Conservation (phyloP, 2,797 vertebrate genomes). For the Pogonophryne albipinna region DNA sequence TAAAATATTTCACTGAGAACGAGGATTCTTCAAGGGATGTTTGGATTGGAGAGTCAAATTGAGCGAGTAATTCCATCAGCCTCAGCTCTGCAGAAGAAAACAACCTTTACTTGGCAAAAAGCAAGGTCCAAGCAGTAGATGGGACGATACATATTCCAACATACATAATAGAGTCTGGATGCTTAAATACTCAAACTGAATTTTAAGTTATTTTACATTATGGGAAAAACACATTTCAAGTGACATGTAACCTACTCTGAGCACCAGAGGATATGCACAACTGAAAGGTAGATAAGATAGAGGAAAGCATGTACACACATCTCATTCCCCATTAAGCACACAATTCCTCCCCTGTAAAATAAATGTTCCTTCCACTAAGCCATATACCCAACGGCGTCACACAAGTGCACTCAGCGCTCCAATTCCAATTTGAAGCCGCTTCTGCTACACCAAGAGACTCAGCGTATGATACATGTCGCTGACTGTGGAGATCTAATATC, state of each 20-base stretch:
- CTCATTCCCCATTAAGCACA: conserved; percentile 27
- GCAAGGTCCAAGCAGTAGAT: neutral
- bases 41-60: conserved; percentile 54
- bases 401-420: conserved; percentile 51
- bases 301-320: neutral
- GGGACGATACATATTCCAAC: conserved; percentile 8
- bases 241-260: neutral
- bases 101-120: conserved; percentile 9
- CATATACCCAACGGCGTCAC: conserved; percentile 31
- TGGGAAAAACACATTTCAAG: conserved; percentile 5
- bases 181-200: neutral
- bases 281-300: neutral
- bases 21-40: conserved; percentile 47
- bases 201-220: neutral
- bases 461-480: conserved; percentile 66
- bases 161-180: conserved; percentile 12
- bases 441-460: conserved; percentile 52
- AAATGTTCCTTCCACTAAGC: conserved; percentile 52
- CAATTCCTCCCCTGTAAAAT: conserved; percentile 48
- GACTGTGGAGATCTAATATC: conserved; percentile 69
- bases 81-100: conserved; percentile 27
- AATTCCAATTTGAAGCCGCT: conserved; percentile 63
- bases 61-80: conserved; percentile 62
- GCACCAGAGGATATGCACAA: neutral
- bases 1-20: conserved; percentile 47